A percentile compares a stretch with the other conserved stretches of the same genome.
These are phyloP conservation scores for Notodonta dromedarius DNA, from an alignment of 2,888 invertebrate genomes.

Conservation along the genomic window DNA sequence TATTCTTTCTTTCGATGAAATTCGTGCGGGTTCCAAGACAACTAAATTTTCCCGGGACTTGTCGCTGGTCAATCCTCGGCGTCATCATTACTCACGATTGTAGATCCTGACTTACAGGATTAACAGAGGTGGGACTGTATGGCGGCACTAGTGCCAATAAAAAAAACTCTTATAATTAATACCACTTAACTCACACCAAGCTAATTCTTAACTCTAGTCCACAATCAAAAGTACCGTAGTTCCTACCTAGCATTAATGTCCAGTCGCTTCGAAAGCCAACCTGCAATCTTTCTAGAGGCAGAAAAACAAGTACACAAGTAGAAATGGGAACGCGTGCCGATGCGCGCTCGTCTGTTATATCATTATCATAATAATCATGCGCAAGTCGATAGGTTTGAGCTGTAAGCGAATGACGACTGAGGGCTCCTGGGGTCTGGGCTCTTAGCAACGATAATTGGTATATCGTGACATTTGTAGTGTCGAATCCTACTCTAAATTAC, in stretches of 20 bases:
- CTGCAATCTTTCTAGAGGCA: conserved; percentile 31
- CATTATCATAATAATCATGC: conserved; percentile 68
- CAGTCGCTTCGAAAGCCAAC: conserved; percentile 30
- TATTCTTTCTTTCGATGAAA: too few species aligned
- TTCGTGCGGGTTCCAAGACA: too few species aligned
- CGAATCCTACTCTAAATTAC: too few species aligned
- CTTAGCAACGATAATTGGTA: too few species aligned
- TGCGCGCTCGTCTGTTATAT: conserved; percentile 61
- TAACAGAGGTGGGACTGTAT: too few species aligned
- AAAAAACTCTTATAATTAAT: too few species aligned
- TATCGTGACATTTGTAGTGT: too few species aligned
- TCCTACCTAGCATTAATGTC: background rate
- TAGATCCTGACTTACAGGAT: too few species aligned
- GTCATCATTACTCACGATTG: too few species aligned
- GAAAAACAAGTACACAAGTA: conserved; percentile 51
- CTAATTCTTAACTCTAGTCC: background rate
- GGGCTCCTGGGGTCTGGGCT: background rate
- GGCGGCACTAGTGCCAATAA: too few species aligned
- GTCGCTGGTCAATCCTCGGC: too few species aligned
- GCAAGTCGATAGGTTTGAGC: conserved; percentile 27
- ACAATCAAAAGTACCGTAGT: conserved; percentile 6
- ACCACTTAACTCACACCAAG: background rate
- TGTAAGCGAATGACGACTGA: conserved; percentile 30
- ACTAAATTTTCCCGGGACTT: too few species aligned
- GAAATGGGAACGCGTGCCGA: conserved; percentile 65